A percentile compares a stretch with the other conserved stretches of the same genome.
phyloP scores from a whole-genome alignment of 2,797 vertebrate genomes.

The Hippopotamyrus pictus region DNA sequence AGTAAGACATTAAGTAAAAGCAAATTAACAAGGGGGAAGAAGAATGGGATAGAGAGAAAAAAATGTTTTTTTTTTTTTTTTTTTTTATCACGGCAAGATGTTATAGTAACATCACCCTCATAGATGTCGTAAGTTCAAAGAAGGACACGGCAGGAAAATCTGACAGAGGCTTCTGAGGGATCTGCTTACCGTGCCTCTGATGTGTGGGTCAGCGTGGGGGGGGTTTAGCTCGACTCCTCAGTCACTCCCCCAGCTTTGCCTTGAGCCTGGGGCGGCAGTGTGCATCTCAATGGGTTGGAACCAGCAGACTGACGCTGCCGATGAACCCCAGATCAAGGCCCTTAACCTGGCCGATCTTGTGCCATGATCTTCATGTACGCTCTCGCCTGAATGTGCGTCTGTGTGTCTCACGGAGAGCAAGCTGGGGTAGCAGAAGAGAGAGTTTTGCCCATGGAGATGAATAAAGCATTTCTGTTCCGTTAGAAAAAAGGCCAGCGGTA shows the following conservation, averaged over 20 bases:
- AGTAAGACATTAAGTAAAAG: background rate
- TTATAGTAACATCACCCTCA: background rate
- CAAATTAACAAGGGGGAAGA: background rate
- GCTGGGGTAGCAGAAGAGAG: background rate
- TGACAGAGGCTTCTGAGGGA: background rate
- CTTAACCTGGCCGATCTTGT: background rate
- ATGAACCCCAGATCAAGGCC: background rate
- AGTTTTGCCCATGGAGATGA: background rate
- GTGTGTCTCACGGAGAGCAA: background rate
- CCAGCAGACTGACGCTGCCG: background rate
- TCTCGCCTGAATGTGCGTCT: background rate
- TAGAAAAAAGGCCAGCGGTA: background rate
- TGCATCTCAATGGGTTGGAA: background rate
- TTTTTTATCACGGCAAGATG: background rate
- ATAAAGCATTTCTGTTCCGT: background rate
- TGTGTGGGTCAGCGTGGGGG: background rate
- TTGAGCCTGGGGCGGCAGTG: background rate
- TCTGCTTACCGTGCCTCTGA: background rate
- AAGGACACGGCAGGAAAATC: background rate
- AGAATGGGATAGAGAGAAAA: background rate
- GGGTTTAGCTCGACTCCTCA: background rate
- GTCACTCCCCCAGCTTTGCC: background rate
- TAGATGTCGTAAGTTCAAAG: background rate
- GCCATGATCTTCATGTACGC: background rate
- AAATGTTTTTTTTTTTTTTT: no score